phyloP scores from a whole-genome alignment of 2,888 invertebrate species.

The Teleiodes luculella region DNA sequence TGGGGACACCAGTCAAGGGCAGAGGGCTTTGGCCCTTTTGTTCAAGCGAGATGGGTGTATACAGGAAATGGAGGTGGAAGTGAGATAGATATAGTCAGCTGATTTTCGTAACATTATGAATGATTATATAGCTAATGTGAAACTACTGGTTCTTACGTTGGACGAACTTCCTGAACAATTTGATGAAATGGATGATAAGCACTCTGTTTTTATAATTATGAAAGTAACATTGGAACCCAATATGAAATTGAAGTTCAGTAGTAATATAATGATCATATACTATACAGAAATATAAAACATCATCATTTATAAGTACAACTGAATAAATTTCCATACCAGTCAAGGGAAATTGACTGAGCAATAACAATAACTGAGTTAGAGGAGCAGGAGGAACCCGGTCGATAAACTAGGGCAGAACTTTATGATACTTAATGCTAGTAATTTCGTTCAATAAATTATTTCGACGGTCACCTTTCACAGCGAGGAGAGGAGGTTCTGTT shows the following conservation, averaged over 20 bases:
- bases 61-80: background rate
- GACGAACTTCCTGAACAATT: background rate
- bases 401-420: conserved; percentile 21
- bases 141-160: background rate
- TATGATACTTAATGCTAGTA: conserved; percentile 5
- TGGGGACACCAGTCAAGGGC: conserved; percentile 50
- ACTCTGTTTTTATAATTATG: too few relatives aligned
- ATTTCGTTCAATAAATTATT: conserved; percentile 7
- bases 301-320: too few relatives aligned
- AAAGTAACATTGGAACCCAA: too few relatives aligned
- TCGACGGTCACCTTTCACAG: background rate
- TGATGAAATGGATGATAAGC: background rate
- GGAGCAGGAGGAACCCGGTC: conserved; percentile 14
- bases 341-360: conserved; percentile 27
- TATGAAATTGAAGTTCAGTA: too few relatives aligned
- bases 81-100: conserved; percentile 15
- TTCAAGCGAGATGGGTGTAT: conserved; percentile 27
- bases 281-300: background rate
- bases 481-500: background rate
- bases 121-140: background rate
- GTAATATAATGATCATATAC: too few relatives aligned
- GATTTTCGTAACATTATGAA: conserved; percentile 17
- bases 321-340: conserved; percentile 17
- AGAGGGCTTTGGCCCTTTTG: conserved; percentile 43
- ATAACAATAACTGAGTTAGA: conserved; percentile 19